Evolutionary conservation across 1,140 invertebrate species (phyloP), one percentile per base, ranked within the genome.

Genomic region (Lordiphosa collinella): DNA sequence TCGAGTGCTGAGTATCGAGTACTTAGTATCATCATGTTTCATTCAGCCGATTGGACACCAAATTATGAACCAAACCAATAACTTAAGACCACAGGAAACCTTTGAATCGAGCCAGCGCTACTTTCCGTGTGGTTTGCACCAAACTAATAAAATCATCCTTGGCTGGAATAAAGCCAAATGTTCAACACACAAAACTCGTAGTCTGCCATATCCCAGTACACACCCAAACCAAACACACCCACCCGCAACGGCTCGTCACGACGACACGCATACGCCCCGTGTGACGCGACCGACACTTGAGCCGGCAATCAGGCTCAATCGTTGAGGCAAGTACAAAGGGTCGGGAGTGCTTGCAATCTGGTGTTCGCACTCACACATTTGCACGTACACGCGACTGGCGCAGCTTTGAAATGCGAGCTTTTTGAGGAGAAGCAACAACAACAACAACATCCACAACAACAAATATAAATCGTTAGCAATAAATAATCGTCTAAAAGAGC

Each of bases 401-500:
- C 49, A 43, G 76, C 66, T 67, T 74, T 69, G 76, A 71, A 80
- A 82, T 75, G 65, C 50, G 63, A 82, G 78, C 76, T 62, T 49
- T 59, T 54, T 67, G 43, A 49, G 48, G 50, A 66, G 29, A 18
- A 29, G 34, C 54, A 37, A n/a, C 48, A 52, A 32, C 53, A 37
- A 11, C 44, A 35, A 16, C 46, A 47, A 32, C 44, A 35, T 12
- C 46, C 40, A 32, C 44, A 67, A 49, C 69, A 79, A 69, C 52
- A 67, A 67, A 82, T 82, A 82, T 82, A 84, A 82, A 82, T 84
- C 78, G 76, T 84, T 78, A 82, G 84, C 76, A 82, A 82, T 82
- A 82, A 82, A 82, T 82, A 82, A 82, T 84, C 72, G 78, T 78
- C 76, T 69, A 72, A 57, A 56, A 50, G 69, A 63, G 51, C 76